Conservation (phyloP, 2,113 vertebrate species). For the Excalfactoria chinensis region DNA sequence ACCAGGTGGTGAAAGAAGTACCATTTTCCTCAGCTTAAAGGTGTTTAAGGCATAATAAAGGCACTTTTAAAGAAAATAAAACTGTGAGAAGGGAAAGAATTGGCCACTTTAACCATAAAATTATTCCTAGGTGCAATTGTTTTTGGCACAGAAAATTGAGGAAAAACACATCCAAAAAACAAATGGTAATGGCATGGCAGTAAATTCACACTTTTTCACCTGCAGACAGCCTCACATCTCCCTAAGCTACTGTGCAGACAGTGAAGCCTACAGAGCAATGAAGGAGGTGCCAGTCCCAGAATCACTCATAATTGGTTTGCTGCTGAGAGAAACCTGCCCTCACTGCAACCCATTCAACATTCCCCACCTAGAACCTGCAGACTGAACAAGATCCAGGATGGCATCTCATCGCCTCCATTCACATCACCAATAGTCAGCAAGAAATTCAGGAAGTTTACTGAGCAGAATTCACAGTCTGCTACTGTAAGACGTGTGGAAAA, state of each 20-base stretch:
- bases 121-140: not conserved
- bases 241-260: not conserved
- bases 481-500: not conserved
- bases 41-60: not conserved
- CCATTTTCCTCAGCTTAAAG: not conserved
- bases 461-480: not conserved
- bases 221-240: not conserved
- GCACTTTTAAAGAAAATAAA: not conserved
- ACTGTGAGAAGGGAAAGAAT: not conserved
- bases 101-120: slow-evolving; percentile 13
- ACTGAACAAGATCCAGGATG: not conserved
- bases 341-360: not conserved
- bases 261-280: not conserved
- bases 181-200: not conserved
- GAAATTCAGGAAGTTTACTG: not conserved
- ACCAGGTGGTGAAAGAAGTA: not conserved
- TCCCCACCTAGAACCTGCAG: not conserved
- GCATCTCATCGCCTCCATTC: not conserved
- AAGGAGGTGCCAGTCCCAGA: not conserved
- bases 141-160: not conserved
- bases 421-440: not conserved
- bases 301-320: not conserved
- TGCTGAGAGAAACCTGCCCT: not conserved
- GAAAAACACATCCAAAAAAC: not conserved
- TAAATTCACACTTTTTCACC: not conserved